Evolutionary conservation across 2,113 vertebrate species (phyloP).

Genomic region (Mustelus asterias): DNA sequence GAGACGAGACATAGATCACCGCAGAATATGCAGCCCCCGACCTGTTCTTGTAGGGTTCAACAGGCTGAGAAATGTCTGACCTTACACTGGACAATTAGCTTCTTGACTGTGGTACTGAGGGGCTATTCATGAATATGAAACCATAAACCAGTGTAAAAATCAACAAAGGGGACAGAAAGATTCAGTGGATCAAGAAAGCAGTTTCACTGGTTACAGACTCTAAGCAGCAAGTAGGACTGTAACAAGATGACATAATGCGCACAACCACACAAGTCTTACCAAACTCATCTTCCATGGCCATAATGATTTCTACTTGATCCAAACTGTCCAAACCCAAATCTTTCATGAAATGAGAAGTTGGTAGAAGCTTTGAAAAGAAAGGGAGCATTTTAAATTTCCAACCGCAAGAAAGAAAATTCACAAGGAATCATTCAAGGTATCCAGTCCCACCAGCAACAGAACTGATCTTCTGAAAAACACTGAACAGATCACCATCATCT

Average conservation of each 20-base stretch:
- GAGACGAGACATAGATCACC: background rate
- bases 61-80: background rate
- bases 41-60: background rate
- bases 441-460: background rate
- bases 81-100: background rate
- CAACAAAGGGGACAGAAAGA: background rate
- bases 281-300: conserved; percentile 99
- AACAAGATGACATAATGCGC: background rate
- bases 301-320: conserved; percentile 99
- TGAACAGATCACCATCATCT: background rate
- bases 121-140: background rate
- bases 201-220: background rate
- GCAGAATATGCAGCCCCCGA: background rate
- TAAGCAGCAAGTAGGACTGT: background rate
- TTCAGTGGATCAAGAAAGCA: background rate
- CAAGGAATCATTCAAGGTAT: background rate
- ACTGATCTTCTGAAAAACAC: background rate
- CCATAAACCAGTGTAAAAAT: background rate
- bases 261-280: conserved; percentile 58
- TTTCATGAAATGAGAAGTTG: conserved; percentile 85
- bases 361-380: conserved; percentile 63
- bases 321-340: conserved; percentile 94
- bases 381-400: background rate
- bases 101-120: background rate
- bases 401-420: background rate